A percentile compares a stretch with the other conserved stretches of the same genome.
phyloP scores from a whole-genome alignment of 2,797 vertebrate species.

The Melanotaenia trifasciata region DNA sequence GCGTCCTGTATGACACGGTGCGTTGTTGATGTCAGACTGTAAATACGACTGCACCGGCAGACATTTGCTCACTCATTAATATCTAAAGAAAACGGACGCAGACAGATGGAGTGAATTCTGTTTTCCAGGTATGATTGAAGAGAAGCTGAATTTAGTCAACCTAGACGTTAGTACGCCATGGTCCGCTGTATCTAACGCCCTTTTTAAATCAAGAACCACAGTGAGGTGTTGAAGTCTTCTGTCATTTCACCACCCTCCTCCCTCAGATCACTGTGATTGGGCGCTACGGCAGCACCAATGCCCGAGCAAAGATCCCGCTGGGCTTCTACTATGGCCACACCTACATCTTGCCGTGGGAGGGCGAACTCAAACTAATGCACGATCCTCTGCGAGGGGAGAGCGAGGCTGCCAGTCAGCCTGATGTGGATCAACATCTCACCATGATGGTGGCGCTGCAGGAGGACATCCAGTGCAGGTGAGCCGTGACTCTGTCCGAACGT shows the following conservation, averaged over 20 bases:
- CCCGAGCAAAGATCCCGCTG: conserved; percentile 96
- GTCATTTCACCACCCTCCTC: not conserved
- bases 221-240: not conserved
- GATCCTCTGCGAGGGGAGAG: conserved; percentile 94
- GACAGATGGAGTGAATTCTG: too few relatives aligned
- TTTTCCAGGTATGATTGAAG: too few relatives aligned
- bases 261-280: conserved; percentile 97
- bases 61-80: too few relatives aligned
- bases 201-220: too few relatives aligned
- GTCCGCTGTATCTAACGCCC: too few relatives aligned
- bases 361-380: conserved; percentile 95
- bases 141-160: too few relatives aligned
- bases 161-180: too few relatives aligned
- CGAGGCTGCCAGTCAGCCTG: conserved; percentile 92
- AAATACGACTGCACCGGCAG: too few relatives aligned
- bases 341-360: conserved; percentile 97
- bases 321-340: conserved; percentile 99
- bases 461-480: conserved; percentile 98
- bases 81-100: too few relatives aligned
- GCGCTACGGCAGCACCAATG: conserved; percentile 98
- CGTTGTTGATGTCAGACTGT: too few relatives aligned
- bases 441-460: conserved; percentile 99
- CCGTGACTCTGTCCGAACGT: not conserved
- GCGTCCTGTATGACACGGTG: too few relatives aligned
- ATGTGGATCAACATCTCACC: conserved; percentile 95